phyloP scores from a whole-genome alignment of 2,888 invertebrate genomes.

The Reticulitermes lucifugus region DNA sequence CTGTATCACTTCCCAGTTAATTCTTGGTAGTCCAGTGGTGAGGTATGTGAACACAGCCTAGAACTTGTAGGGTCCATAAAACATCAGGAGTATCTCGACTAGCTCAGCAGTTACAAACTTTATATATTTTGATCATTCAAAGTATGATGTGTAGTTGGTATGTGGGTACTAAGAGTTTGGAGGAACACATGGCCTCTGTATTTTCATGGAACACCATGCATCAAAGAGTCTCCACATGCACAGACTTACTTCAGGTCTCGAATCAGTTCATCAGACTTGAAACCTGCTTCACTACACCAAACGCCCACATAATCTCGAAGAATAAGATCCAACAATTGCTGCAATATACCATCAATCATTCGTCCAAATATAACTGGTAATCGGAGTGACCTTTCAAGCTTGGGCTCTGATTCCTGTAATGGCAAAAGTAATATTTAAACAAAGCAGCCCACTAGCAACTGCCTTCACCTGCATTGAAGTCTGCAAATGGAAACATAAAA shows the following conservation, averaged over 20 bases:
- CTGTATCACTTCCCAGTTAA: too few relatives aligned
- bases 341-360: slow-evolving; percentile 85
- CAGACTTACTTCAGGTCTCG: slow-evolving; percentile 74
- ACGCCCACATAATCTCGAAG: slow-evolving; percentile 82
- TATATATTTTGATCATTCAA: too few relatives aligned
- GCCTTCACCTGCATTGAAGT: neutral
- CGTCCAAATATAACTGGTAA: slow-evolving; percentile 85
- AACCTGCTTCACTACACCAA: slow-evolving; percentile 80
- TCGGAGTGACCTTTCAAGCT: slow-evolving; percentile 63
- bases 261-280: slow-evolving; percentile 73
- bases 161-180: too few relatives aligned
- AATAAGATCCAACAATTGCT: slow-evolving; percentile 83
- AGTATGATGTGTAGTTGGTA: too few relatives aligned
- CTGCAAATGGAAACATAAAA: neutral
- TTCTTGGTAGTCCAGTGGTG: too few relatives aligned
- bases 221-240: neutral
- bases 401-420: slow-evolving; percentile 44
- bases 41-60: too few relatives aligned
- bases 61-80: too few relatives aligned
- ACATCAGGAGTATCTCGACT: too few relatives aligned
- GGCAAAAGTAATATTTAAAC: neutral
- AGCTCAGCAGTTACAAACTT: too few relatives aligned
- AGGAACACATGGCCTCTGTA: too few relatives aligned
- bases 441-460: neutral
- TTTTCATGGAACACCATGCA: too few relatives aligned